These are phyloP conservation scores for Chloroclysta siterata DNA, from an alignment of 2,888 invertebrate genomes.

Conservation along the genomic window DNA sequence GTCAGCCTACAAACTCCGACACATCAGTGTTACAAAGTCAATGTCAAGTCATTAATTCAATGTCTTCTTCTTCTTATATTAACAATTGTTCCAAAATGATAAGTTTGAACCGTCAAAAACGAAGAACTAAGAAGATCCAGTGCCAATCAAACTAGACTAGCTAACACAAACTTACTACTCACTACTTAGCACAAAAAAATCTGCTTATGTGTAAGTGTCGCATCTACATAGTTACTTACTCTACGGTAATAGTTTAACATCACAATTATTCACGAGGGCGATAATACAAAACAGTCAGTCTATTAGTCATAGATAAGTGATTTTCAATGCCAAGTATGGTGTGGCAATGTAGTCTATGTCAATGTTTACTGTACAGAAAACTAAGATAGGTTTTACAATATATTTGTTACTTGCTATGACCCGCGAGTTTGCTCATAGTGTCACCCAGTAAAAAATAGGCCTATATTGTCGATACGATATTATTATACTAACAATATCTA, in stretches of 20 bases:
- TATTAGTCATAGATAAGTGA: slow-evolving; percentile 67
- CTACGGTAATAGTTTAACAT: slow-evolving; percentile 35
- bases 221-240: slow-evolving; percentile 1
- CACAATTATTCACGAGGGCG: slow-evolving; percentile 43
- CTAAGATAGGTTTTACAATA: slow-evolving; percentile 1
- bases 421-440: too few relatives aligned
- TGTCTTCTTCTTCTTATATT: too few relatives aligned
- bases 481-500: too few relatives aligned
- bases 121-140: too few relatives aligned
- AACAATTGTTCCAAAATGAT: too few relatives aligned
- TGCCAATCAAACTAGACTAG: too few relatives aligned
- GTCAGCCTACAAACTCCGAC: too few relatives aligned
- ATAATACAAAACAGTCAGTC: slow-evolving; percentile 52
- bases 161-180: not conserved
- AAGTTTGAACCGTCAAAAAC: too few relatives aligned
- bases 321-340: slow-evolving; percentile 53
- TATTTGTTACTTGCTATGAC: not conserved
- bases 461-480: too few relatives aligned
- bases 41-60: too few relatives aligned
- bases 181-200: not conserved
- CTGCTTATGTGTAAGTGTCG: not conserved
- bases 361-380: slow-evolving; percentile 11
- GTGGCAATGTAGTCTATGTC: slow-evolving; percentile 14
- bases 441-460: too few relatives aligned
- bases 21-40: too few relatives aligned